Base-by-base conservation (phyloP, 2,113 vertebrate species). In the Prochilodus magdalenae region DNA sequence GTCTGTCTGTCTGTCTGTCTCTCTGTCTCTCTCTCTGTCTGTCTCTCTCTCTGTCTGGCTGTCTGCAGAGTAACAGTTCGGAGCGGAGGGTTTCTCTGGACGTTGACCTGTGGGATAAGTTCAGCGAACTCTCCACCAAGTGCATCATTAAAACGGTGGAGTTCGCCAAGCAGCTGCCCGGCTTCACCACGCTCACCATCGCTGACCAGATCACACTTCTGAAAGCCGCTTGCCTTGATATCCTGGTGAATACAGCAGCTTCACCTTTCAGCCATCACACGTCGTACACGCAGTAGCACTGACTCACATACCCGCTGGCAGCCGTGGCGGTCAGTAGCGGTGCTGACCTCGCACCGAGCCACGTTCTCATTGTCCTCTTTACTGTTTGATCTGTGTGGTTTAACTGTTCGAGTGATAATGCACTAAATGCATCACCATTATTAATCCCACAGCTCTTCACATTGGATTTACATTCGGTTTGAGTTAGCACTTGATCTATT, bases 121-220 rank as follows among this genome's bases (percentile, higher is more conserved):
- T 99, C 95, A 99, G 98, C 6, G 98, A 99, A 84, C 90, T 99
- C 80, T 97, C 97, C 92, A 99, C 97, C 84, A 99, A 99, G 90
- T 99, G 98, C 89, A 99, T 99, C 95, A 99, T 99, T 84, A 99
- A 99, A 92, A 99, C 97, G 0, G 98, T 99, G 91, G 98, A 99
- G 92, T 99, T 99, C 2, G 98, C 98, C 79, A 99, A 99, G 93
- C 98, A 98, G 88, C 95, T 99, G 86, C 98, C 98, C 0, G 98
- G 98, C 88, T 99, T 99, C 91, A 98, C 96, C 82, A 97, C 96
- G 29, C 96, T 99, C 55, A 97, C 96, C 93, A 99, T 99, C 33
- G 98, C 98, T 0, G 98, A 99, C 91, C 98, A 99, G 95, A 99
- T 99, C 93, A 99, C 97, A 74, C 95, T 99, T 84, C 97, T 99